Percentiles rank a stretch among this genome's conserved stretches.
Conservation (phyloP, 2,113 vertebrate species). For the Eonycteris spelaea region DNA sequence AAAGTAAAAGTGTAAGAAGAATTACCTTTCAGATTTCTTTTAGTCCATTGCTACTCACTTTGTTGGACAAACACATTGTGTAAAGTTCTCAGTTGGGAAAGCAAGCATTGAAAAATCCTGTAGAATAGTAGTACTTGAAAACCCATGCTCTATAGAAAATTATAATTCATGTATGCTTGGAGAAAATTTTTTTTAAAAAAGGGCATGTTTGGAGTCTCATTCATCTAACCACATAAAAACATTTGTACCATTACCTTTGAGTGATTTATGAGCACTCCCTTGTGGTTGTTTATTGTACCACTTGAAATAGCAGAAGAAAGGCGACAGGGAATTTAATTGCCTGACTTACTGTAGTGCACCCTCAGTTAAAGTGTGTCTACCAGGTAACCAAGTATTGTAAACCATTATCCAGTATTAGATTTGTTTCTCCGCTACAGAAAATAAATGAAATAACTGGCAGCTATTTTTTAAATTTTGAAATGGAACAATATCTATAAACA, state of each 20-base stretch:
- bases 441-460: not conserved
- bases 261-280: slow-evolving; percentile 65
- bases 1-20: not conserved
- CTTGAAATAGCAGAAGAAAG: slow-evolving; percentile 54
- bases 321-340: slow-evolving; percentile 40
- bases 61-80: not conserved
- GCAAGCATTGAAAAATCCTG: not conserved
- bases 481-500: not conserved
- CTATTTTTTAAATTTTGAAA: slow-evolving; percentile 14
- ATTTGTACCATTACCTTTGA: slow-evolving; percentile 44
- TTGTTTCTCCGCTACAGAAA: slow-evolving; percentile 40
- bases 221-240: slow-evolving; percentile 41
- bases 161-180: not conserved
- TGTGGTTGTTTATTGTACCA: slow-evolving; percentile 48
- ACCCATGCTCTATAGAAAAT: slow-evolving; percentile 8
- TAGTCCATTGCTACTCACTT: not conserved
- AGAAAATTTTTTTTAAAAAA: too few relatives aligned
- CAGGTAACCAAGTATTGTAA: not conserved
- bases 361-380: not conserved
- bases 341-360: not conserved
- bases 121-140: not conserved
- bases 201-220: slow-evolving; percentile 37
- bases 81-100: not conserved
- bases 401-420: not conserved
- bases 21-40: not conserved